Percentiles rank a stretch among this genome's conserved stretches.
Evolutionary conservation across 2,113 vertebrate species (phyloP).

Genomic region (Ardeotis arabs): DNA sequence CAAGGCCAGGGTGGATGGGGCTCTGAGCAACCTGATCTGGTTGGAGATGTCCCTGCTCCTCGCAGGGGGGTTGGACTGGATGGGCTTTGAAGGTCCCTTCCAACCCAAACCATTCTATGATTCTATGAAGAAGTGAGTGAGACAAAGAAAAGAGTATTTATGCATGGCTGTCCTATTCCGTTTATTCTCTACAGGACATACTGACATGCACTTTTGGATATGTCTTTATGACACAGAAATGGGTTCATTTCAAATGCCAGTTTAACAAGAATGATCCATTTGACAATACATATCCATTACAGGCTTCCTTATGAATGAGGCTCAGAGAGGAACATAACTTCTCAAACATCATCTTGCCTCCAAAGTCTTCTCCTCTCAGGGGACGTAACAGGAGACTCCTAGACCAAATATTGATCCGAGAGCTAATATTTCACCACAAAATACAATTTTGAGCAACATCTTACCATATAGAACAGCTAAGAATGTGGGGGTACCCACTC

Average conservation of each 20-base stretch:
- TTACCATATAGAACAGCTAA: not conserved
- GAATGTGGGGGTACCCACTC: too few relatives aligned
- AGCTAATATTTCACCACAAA: not conserved
- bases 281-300: not conserved
- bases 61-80: too few relatives aligned
- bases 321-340: not conserved
- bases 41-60: too few relatives aligned
- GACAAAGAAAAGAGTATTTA: not conserved
- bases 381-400: not conserved
- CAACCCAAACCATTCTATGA: too few relatives aligned
- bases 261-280: not conserved
- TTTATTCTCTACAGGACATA: not conserved
- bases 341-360: not conserved
- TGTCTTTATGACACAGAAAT: not conserved
- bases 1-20: too few relatives aligned
- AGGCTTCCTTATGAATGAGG: not conserved
- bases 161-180: not conserved
- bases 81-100: too few relatives aligned
- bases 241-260: not conserved
- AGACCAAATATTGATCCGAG: not conserved
- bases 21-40: too few relatives aligned
- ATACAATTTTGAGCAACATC: not conserved
- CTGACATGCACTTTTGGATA: too few relatives aligned
- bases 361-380: not conserved
- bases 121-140: not conserved